Conservation (phyloP, 2,113 vertebrate genomes). For the Paracanthobrama guichenoti region DNA sequence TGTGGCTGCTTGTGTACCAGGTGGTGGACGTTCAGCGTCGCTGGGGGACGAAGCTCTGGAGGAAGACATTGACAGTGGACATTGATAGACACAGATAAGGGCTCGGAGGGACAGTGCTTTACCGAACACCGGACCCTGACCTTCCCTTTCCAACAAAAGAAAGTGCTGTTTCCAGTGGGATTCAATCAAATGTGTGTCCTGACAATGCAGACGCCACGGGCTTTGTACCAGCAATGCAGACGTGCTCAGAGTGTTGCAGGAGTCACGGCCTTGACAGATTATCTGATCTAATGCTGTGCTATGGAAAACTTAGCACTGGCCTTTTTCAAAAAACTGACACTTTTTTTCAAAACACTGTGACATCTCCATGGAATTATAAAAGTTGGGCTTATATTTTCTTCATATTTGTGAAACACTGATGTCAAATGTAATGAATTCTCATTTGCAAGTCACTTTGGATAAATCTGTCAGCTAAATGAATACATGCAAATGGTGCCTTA, state of each 20-base stretch:
- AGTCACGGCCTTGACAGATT: slow-evolving; percentile 12
- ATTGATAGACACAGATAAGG: slow-evolving; percentile 70
- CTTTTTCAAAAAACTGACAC: not conserved
- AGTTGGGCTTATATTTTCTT: too few relatives aligned
- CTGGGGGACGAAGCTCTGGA: slow-evolving; percentile 68
- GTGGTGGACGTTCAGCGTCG: slow-evolving; percentile 69
- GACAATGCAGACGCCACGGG: slow-evolving; percentile 17
- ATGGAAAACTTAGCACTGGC: not conserved
- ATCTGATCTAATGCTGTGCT: slow-evolving; percentile 16
- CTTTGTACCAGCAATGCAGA: slow-evolving; percentile 19
- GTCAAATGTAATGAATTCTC: too few relatives aligned
- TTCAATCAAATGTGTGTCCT: slow-evolving; percentile 50
- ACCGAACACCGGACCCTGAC: slow-evolving; percentile 72
- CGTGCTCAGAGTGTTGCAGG: slow-evolving; percentile 14
- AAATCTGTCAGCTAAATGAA: too few relatives aligned
- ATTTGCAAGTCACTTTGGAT: too few relatives aligned
- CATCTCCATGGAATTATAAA: not conserved
- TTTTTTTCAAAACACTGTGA: not conserved
- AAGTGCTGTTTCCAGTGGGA: slow-evolving; percentile 52
- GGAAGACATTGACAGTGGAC: slow-evolving; percentile 73
- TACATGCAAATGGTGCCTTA: too few relatives aligned
- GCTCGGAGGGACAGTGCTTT: slow-evolving; percentile 70
- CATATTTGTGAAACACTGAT: too few relatives aligned
- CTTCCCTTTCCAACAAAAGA: slow-evolving; percentile 66
- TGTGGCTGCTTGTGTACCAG: slow-evolving; percentile 70